Evolutionary conservation across 2,888 invertebrate species (phyloP).

Genomic region (Macrostomum cliftonense): DNA sequence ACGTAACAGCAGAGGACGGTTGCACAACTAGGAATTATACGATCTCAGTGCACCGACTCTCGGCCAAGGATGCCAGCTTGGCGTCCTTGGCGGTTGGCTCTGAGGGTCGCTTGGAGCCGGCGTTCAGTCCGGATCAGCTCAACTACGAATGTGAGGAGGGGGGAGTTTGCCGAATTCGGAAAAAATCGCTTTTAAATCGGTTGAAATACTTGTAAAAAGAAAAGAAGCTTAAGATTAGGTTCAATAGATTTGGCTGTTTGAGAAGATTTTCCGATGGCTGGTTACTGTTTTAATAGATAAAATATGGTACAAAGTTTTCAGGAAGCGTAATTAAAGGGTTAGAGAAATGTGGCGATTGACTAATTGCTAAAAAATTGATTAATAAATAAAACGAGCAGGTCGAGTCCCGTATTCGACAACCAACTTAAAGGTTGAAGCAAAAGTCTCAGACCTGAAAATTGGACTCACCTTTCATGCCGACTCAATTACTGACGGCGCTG

Average conservation of each 20-base stretch:
- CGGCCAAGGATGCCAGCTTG: constrained; percentile 30
- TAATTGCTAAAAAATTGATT: too few species aligned
- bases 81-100: constrained; percentile 18
- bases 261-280: too few species aligned
- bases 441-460: constrained; percentile 25
- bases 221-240: too few species aligned
- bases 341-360: too few species aligned
- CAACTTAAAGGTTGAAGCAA: constrained; percentile 19
- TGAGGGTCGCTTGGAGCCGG: constrained; percentile 20
- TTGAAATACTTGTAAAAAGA: too few species aligned
- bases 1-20: constrained; percentile 35
- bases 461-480: constrained; percentile 19
- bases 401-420: constrained; percentile 21
- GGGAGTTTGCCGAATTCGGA: too few species aligned
- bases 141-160: constrained; percentile 21
- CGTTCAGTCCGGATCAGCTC: constrained; percentile 18
- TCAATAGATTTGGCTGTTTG: too few species aligned
- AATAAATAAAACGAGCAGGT: constrained; percentile 21
- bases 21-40: constrained; percentile 24
- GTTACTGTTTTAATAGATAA: too few species aligned
- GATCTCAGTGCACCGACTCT: constrained; percentile 26
- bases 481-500: constrained; percentile 18
- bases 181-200: too few species aligned
- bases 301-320: too few species aligned
- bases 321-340: too few species aligned